Evolutionary conservation across 2,113 vertebrate genomes (phyloP), one percentile per base, ranked within the genome.

Genomic region (Prunella fulvescens): DNA sequence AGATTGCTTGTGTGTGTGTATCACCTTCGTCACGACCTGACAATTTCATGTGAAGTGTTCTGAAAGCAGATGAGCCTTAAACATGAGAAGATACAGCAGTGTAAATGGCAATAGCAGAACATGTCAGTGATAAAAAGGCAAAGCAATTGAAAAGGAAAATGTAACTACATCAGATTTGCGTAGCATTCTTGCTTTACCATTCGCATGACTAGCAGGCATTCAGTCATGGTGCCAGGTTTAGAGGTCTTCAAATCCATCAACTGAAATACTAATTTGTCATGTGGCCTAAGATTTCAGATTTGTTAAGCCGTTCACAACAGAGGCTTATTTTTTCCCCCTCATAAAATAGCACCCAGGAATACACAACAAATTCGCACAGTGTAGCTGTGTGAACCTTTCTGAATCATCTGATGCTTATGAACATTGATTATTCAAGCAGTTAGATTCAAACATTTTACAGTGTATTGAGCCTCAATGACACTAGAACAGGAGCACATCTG

Each of bases 381-480:
- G 39, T 35, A 62, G n/a, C 84, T 86, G 45, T 33, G 42, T 78
- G 79, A 91, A 88, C 80, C 78, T 61, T 66, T 53, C 83, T 8
- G 13, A 76, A 65, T 61, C 35, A 93, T 64, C 57, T 94, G 80
- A 86, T 51, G 82, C 76, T 60, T 45, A 40, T 42, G 40, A 88
- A 95, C 93, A 94, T 37, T 53, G 87, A 82, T 89, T 84, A 96
- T 80, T 94, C 87, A 94, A 88, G 71, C 69, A 95, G 57, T 66
- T 72, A 76, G 44, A 82, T 19, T 93, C 67, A 67, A 78, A 69
- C 65, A 51, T 92, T 94, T 94, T 76, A 87, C 81, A 92, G 84
- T 45, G 37, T 62, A 57, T 18, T 79, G 72, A 92, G 70, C 56
- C 70, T 70, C 70, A 83, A 5, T 58, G 64, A 85, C 62, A 72